Base-by-base conservation (phyloP, 2,888 invertebrate genomes). In the Oscheius myriophilus region DNA sequence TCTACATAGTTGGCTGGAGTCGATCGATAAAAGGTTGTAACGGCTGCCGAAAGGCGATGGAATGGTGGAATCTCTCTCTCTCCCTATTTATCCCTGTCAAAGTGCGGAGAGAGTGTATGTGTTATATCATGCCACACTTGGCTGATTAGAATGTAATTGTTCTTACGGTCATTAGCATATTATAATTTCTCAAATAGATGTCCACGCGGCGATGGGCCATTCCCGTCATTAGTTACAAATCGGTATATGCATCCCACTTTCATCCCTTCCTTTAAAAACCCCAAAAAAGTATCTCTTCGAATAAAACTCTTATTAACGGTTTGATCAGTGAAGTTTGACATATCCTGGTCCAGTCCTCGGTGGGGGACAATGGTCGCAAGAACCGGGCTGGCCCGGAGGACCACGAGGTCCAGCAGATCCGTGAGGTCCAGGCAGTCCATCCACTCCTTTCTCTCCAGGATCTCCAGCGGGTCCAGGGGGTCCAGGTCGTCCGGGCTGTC, bases 391-490 rank as follows among this genome's bases (percentile, higher is more conserved):
- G 68, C 82, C 82, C 18, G 72, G 73, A 45, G 78, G 79, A 61
- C 82, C 82, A 42, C 74, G 72, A 49, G 80, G 77, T 71, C 81
- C 76, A n/a, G 75, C 68, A 26, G 72, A 62, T 65, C 81, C 79
- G 43, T 75, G 72, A 52, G 73, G 73, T 75, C 84, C 74, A 79
- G 89, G 89, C 63, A 76, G 78, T 41, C 85, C 88, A n/a, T 90
- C 90, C 6, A 88, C 76, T 68, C 83, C 82, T 67, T 72, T 61
- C 81, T 80, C 70, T 72, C 87, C 87, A 49, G 82, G 75, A 45
- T 78, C 81, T 70, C 86, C 86, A 25, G 82, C 82, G 16, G 78
- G 72, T 65, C 86, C 76, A 45, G 72, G 75, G 9, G 84, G 82
- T 68, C 86, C 86, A 46, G 82, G 80, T 42, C 83, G 79, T 11